A percentile compares a stretch with the other conserved stretches of the same genome.
Evolutionary conservation across 2,888 invertebrate genomes (phyloP).

Genomic region (Archaeoteleia sp.): DNA sequence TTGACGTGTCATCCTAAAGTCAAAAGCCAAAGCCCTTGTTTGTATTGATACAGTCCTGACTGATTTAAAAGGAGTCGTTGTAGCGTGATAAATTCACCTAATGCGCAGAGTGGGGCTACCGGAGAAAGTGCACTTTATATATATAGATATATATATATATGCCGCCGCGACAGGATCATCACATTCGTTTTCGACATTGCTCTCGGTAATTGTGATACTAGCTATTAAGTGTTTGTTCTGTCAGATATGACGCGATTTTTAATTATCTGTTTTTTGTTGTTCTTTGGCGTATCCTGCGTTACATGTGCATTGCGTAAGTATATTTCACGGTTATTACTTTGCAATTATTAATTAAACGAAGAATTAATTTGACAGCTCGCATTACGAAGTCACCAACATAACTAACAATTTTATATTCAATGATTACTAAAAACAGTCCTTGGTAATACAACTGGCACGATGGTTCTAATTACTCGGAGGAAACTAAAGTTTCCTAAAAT

Average conservation of each 20-base stretch:
- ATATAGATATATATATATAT: constrained; percentile 70
- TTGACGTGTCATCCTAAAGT: constrained; percentile 6
- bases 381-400: no score
- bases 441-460: no score
- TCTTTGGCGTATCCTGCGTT: constrained; percentile 36
- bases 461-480: no score
- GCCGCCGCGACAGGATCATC: constrained; percentile 61
- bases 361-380: no score
- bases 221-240: constrained; percentile 34
- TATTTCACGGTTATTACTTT: constrained; percentile 17
- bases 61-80: constrained; percentile 69
- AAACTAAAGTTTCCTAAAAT: no score
- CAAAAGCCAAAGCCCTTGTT: constrained; percentile 30
- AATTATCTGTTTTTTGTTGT: constrained; percentile 27
- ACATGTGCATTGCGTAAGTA: constrained; percentile 52
- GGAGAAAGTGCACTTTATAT: constrained; percentile 72
- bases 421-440: no score
- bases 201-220: constrained; percentile 54
- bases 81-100: constrained; percentile 70
- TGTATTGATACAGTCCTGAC: constrained; percentile 69
- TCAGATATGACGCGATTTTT: constrained; percentile 31
- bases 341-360: no score
- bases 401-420: no score
- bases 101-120: constrained; percentile 61
- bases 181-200: constrained; percentile 69